Evolutionary conservation across 1,140 invertebrate species (phyloP), one percentile per base, ranked within the genome.

Genomic region (Schlechtendalia chinensis): DNA sequence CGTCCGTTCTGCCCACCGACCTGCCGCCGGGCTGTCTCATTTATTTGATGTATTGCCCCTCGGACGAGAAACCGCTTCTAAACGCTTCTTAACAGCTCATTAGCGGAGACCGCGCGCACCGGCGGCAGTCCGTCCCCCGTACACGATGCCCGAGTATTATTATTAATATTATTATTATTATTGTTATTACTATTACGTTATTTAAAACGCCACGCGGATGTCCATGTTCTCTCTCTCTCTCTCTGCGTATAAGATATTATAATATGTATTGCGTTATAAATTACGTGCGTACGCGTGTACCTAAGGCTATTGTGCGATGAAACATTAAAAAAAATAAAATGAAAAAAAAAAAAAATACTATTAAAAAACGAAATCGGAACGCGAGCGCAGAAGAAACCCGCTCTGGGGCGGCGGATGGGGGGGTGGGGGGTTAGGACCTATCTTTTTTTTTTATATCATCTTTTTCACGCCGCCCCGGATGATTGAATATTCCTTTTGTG

Each of bases 81-180:
- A 79, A 61, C 75, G 75, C n/a, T 39, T 79, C 58, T 79, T 63
- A 79, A 79, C 75, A 79, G 75, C 75, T 79, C 75, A 79, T 79
- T 79, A 79, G 75, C 29, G 32, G 72, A 75, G 72, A 75, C 54
- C 53, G 29, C 5, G 17, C 19, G 50, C 29, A 45, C 11, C 75
- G 24, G 58, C 39, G 19, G 19, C 29, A 45, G 39, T 45, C 56
- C n/a, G n/a, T n/a, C n/a, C n/a, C n/a, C n/a, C n/a, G n/a, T 61
- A 59, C 45, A 47, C 27, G 56, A 32, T 39, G 74, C 10, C 45
- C 75, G 75, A 63, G 75, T 39, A n/a, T 77, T 61, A 61, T 77
- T 47, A 61, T 39, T 61, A 53, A 24, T 53, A 77, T 61, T 75
- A 56, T 58, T 58, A 75, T 75, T 75, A 75, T 58, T 63, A 79